Conservation (phyloP, 2,888 invertebrate species). For the Priapulus caudatus region DNA sequence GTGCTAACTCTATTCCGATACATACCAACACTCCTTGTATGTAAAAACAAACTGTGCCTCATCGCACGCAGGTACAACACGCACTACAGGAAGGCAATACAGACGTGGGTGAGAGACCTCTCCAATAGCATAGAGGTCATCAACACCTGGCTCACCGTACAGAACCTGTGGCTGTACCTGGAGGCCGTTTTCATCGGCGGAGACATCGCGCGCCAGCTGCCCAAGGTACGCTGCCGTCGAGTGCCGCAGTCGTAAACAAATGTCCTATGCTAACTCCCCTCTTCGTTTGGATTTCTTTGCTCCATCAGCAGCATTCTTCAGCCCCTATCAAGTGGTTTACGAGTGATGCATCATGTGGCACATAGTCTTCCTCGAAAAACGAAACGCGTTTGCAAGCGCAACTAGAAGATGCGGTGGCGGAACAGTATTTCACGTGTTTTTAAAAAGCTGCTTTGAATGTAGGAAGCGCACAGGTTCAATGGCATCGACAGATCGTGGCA, state of each 20-base stretch:
- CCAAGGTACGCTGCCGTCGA: no score
- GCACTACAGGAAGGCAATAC: constrained; percentile 89
- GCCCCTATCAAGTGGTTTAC: no score
- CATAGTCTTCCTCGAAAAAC: no score
- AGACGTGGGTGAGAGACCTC: constrained; percentile 84
- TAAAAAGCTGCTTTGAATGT: neutral
- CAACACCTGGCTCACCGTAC: constrained; percentile 87
- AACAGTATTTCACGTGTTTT: neutral
- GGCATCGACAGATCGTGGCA: constrained; percentile 98
- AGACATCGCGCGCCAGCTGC: constrained; percentile 93
- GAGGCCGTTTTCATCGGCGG: constrained; percentile 97
- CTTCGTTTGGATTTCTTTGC: no score
- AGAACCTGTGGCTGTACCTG: constrained; percentile 95
- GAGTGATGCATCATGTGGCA: no score
- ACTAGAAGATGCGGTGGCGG: neutral
- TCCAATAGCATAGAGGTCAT: constrained; percentile 92
- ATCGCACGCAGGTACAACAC: constrained; percentile 74
- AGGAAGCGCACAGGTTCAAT: constrained; percentile 50
- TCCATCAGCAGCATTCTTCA: no score
- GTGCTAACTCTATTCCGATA: no score
- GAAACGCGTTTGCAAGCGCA: no score
- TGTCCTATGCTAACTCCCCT: no score
- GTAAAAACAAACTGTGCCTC: no score
- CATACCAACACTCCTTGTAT: no score
- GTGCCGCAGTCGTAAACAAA: no score